Percentiles rank a stretch among this genome's conserved stretches.
Evolutionary conservation across 2,113 vertebrate genomes (phyloP).

Genomic region (Riparia riparia): DNA sequence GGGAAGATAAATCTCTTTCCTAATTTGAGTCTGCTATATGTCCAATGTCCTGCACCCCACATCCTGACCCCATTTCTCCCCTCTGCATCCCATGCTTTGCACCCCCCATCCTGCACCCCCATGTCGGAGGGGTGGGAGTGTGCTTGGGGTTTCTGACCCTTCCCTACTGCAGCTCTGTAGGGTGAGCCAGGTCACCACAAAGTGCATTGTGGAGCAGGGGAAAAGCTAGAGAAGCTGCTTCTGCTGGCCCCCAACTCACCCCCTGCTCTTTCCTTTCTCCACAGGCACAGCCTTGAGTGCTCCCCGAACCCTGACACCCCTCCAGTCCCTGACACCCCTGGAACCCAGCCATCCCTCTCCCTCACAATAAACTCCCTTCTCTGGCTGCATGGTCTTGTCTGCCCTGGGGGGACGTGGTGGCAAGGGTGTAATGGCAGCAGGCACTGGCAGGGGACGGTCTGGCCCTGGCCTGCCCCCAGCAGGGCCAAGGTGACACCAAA

Average conservation of each 20-base stretch:
- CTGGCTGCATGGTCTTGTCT: background rate
- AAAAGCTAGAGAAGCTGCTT: background rate
- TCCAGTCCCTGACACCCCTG: background rate
- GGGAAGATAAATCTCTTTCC: too few species aligned
- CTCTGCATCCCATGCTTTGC: too few species aligned
- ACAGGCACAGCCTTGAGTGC: background rate
- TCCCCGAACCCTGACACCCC: fast-evolving
- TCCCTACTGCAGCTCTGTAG: background rate
- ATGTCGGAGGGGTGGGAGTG: too few species aligned
- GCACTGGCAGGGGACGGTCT: background rate
- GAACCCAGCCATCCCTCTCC: background rate
- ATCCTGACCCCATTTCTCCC: too few species aligned
- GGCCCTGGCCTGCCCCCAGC: background rate
- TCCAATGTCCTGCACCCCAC: background rate
- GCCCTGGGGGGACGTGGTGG: background rate
- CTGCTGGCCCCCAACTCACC: fast-evolving
- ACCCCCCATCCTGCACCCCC: background rate
- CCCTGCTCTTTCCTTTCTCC: background rate
- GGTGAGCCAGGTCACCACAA: background rate
- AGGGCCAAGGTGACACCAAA: background rate
- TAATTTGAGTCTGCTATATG: too few species aligned
- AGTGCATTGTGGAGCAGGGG: background rate
- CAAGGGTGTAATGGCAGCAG: background rate
- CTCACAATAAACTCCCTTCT: background rate
- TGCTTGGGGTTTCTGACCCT: background rate